These are phyloP conservation scores for Brachionus paranguensis DNA, from an alignment of 1,140 invertebrate genomes.

Conservation along the genomic window DNA sequence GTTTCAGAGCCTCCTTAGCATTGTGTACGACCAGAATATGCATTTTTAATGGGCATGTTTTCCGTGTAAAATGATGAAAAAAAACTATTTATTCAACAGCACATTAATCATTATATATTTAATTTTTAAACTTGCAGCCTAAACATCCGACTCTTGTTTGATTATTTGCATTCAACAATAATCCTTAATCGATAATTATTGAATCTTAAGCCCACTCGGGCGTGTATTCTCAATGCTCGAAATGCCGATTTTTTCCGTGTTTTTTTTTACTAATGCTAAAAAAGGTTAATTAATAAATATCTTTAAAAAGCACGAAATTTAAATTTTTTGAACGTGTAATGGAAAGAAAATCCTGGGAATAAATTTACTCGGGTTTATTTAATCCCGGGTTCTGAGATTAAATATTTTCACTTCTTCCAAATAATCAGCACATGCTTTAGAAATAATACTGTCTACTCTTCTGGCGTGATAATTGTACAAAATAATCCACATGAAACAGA, in stretches of 20 bases:
- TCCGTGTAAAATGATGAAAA: neutral
- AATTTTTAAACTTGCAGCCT: neutral
- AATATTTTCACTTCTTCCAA: slow-evolving; percentile 8
- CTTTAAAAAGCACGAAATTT: neutral
- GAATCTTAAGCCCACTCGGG: neutral
- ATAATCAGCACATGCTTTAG: neutral
- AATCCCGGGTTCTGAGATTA: neutral
- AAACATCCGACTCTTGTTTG: neutral
- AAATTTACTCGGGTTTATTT: neutral
- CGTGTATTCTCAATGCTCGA: neutral
- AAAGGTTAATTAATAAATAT: neutral
- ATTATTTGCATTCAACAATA: neutral
- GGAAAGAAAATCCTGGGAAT: neutral
- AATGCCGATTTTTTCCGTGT: neutral
- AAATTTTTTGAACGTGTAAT: neutral
- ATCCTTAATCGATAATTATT: neutral
- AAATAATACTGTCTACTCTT: neutral
- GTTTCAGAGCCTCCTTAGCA: neutral
- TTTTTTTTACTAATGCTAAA: neutral
- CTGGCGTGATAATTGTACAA: neutral
- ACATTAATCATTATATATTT: neutral
- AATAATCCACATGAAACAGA: slow-evolving; percentile 10
- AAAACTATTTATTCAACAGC: neutral
- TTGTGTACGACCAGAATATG: neutral
- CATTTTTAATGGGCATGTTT: neutral